These are phyloP conservation scores for Poecile atricapillus DNA, from an alignment of 2,113 vertebrate species.

Conservation along the genomic window DNA sequence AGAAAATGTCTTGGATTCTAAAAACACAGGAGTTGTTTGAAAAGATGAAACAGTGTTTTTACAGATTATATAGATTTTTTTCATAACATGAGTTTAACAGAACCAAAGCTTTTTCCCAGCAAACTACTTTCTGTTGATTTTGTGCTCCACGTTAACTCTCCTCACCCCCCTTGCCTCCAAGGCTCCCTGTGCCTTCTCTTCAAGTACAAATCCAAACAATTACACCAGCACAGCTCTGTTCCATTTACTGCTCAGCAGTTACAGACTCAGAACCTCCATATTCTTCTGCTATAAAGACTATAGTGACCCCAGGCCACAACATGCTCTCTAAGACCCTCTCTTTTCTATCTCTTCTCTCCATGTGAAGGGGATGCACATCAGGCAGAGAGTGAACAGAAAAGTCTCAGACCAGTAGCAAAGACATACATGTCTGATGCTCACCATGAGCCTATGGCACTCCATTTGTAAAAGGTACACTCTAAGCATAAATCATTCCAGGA, in stretches of 20 bases:
- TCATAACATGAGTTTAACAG: background rate
- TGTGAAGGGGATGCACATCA: background rate
- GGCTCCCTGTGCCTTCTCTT: background rate
- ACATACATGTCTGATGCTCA: background rate
- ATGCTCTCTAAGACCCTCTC: background rate
- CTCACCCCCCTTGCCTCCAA: background rate
- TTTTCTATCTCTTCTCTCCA: background rate
- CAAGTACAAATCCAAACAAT: background rate
- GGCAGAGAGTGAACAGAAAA: background rate
- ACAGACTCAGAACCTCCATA: background rate
- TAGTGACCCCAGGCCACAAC: background rate
- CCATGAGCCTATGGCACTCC: background rate
- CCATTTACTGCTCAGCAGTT: conserved; percentile 16
- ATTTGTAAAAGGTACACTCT: background rate
- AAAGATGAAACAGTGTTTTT: background rate
- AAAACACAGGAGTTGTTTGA: background rate
- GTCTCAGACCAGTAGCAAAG: background rate
- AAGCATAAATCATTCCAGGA: background rate
- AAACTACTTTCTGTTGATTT: background rate
- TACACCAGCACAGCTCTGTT: background rate
- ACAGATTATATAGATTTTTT: background rate
- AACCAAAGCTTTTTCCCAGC: background rate
- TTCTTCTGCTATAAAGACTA: background rate
- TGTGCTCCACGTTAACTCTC: background rate
- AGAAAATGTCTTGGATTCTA: background rate